These are phyloP conservation scores for Volucella bombylans DNA, from an alignment of 2,888 invertebrate species.

Conservation along the genomic window DNA sequence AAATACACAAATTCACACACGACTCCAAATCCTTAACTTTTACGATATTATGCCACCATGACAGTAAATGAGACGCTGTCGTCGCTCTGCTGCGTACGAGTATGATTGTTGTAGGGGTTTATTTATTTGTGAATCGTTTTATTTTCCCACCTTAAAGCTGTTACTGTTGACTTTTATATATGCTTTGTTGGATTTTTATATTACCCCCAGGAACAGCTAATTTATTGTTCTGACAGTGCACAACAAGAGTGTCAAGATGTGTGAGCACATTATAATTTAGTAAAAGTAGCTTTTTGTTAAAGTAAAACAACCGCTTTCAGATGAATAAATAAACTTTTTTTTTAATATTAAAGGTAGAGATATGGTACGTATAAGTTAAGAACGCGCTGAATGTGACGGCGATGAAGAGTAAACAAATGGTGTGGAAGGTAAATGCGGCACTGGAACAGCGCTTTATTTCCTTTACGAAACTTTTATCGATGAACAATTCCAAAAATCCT, in stretches of 20 bases:
- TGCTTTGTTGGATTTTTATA: constrained; percentile 64
- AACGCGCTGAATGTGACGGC: too few species aligned
- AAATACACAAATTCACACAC: constrained; percentile 51
- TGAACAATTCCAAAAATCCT: too few species aligned
- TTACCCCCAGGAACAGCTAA: constrained; percentile 64
- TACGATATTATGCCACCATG: constrained; percentile 63
- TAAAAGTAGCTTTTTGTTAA: constrained; percentile 41
- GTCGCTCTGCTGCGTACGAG: constrained; percentile 62
- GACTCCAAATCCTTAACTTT: constrained; percentile 68
- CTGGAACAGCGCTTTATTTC: too few species aligned
- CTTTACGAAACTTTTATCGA: too few species aligned
- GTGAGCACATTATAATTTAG: constrained; percentile 59
- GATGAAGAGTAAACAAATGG: too few species aligned
- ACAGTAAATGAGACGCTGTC: constrained; percentile 69
- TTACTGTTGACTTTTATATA: constrained; percentile 71
- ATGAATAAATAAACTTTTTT: too few species aligned
- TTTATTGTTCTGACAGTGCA: constrained; percentile 66
- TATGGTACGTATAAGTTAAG: too few species aligned
- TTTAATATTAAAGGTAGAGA: too few species aligned
- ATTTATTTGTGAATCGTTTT: constrained; percentile 70
- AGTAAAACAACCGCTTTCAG: constrained; percentile 28
- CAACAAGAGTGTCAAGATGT: constrained; percentile 55
- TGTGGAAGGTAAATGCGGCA: too few species aligned
- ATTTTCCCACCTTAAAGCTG: constrained; percentile 72
- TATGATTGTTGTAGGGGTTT: constrained; percentile 69